Base-by-base conservation (phyloP, 2,888 invertebrate genomes). In the Aproaerema taeniolella region DNA sequence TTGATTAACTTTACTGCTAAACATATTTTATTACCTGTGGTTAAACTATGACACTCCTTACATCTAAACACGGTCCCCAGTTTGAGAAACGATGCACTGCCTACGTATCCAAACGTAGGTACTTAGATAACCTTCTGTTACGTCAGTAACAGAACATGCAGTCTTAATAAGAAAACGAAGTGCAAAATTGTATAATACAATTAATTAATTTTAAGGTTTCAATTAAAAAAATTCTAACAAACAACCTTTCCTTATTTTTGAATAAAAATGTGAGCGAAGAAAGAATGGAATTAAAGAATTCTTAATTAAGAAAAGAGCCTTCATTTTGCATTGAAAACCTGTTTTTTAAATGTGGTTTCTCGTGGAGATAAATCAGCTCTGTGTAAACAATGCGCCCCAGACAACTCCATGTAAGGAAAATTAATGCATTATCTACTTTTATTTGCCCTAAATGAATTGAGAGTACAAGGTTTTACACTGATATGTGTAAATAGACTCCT, bases 261-360 rank as follows among this genome's bases (percentile, higher is more conserved):
- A 38, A 38, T 38, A 32, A 26, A 32, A 32, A 26, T 32, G 33
- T 12, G 33, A 26, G 33, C 32, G 29, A 20, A 32, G 39, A 39
- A 39, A 39, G 28, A 33, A 33, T 39, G 28, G 33, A 33, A 33
- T 39, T 30, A 37, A 37, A 39, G 25, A 33, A 26, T 28, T 31
- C 39, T 39, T 39, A 39, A 39, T 39, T 39, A 39, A 39, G 32
- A 39, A 33, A 39, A 28, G 39, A 39, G 13, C 39, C 39, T 39
- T 33, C 28, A 33, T 39, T 39, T 39, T 39, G 16, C 28, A 39
- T 33, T 39, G 13, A 28, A 39, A 32, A 33, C 33, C 26, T 39
- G 32, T 39, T 39, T 33, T 13, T 13, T 39, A 32, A 26, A 20
- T 26, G 33, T 16, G 32, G 32, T 38, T 7, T 31, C 25, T 38